Evolutionary conservation across 2,888 invertebrate genomes (phyloP).

Genomic region (Chymomyza caudatula): DNA sequence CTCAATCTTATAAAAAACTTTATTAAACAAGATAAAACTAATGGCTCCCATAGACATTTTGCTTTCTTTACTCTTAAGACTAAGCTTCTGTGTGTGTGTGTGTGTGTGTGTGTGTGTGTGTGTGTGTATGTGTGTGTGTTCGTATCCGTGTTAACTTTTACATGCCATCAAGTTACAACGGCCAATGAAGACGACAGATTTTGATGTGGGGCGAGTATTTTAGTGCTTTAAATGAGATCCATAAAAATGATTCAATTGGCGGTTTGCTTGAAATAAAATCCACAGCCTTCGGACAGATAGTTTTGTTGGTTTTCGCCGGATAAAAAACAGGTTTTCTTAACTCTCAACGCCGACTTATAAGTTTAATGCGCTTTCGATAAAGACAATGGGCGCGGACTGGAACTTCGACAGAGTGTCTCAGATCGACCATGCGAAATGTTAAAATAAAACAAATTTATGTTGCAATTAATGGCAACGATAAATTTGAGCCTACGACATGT

Average conservation of each 20-base stretch:
- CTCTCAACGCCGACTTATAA: conserved; percentile 62
- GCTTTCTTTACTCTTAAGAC: neutral
- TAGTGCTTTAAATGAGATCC: conserved; percentile 51
- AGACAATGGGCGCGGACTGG: conserved; percentile 16
- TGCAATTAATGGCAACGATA: conserved; percentile 69
- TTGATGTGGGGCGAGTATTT: conserved; percentile 62
- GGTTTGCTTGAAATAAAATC: conserved; percentile 56
- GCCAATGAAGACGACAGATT: conserved; percentile 58
- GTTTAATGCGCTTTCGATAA: conserved; percentile 64
- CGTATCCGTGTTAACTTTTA: conserved; percentile 7
- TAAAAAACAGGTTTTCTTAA: conserved; percentile 55
- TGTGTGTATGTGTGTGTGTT: conserved; percentile 10
- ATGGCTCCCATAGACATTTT: conserved; percentile 16
- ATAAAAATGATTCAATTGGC: conserved; percentile 73
- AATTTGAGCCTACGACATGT: conserved; percentile 60
- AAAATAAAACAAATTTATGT: conserved; percentile 73
- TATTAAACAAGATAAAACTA: conserved; percentile 25
- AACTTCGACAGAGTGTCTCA: neutral
- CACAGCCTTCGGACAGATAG: conserved; percentile 39
- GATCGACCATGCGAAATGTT: conserved; percentile 59
- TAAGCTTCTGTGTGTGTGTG: neutral
- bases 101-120: neutral
- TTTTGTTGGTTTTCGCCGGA: conserved; percentile 9
- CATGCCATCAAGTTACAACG: no score
- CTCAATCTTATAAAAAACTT: conserved; percentile 12